These are phyloP conservation scores for Theretra japonica DNA, from an alignment of 2,888 invertebrate genomes.

Conservation along the genomic window DNA sequence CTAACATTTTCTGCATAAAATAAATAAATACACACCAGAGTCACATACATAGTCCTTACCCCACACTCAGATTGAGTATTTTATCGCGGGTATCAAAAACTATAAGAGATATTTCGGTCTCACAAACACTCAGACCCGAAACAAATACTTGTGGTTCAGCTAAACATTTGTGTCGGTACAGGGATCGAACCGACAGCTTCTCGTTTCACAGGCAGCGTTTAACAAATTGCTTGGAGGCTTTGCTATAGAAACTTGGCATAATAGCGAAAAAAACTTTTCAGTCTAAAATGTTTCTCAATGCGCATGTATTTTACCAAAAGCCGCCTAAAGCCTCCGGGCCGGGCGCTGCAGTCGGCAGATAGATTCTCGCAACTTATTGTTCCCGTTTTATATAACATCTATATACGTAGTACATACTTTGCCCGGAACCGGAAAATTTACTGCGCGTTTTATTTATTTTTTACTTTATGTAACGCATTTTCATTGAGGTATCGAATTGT, in stretches of 20 bases:
- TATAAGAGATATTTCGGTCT: too few species aligned
- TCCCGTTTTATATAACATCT: conserved; percentile 3
- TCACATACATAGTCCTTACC: too few species aligned
- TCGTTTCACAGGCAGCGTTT: too few species aligned
- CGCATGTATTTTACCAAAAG: conserved; percentile 6
- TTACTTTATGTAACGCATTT: background rate
- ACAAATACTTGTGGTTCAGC: too few species aligned
- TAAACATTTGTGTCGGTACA: too few species aligned
- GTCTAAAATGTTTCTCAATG: background rate
- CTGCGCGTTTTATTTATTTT: background rate
- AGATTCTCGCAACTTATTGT: conserved; percentile 4
- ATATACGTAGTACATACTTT: background rate
- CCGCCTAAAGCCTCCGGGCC: conserved; percentile 5
- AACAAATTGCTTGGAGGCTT: too few species aligned
- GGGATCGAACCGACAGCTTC: background rate
- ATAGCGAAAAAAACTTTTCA: background rate
- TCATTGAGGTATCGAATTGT: background rate
- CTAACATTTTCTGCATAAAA: background rate
- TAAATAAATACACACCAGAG: too few species aligned
- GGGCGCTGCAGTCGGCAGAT: conserved; percentile 1
- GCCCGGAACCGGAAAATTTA: background rate
- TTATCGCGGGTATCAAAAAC: too few species aligned
- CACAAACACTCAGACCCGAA: too few species aligned
- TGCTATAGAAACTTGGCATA: background rate
- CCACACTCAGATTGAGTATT: too few species aligned